These are phyloP conservation scores for Tragopan temminckii DNA, from an alignment of 2,797 vertebrate species.

Conservation along the genomic window DNA sequence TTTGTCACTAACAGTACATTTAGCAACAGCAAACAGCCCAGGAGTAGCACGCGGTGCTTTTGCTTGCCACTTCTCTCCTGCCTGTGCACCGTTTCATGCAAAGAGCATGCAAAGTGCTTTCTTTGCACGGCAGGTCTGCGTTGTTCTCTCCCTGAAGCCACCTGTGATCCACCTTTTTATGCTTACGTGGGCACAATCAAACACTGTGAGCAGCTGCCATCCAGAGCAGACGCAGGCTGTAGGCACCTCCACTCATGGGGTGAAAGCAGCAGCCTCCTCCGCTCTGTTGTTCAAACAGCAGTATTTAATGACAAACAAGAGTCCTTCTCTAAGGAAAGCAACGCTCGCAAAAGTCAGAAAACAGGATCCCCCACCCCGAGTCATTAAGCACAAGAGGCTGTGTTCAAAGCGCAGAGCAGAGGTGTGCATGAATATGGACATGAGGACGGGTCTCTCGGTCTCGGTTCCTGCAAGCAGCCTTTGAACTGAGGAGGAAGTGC, in stretches of 20 bases:
- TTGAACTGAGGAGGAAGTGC: conserved; percentile 74
- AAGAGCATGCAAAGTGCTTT: not conserved
- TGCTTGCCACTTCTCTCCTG: not conserved
- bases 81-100: accelerated
- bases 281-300: not conserved
- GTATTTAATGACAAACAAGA: conserved; percentile 31
- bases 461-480: not conserved
- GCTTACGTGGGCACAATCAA: not conserved
- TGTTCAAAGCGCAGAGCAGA: not conserved
- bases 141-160: conserved; percentile 2
- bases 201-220: not conserved
- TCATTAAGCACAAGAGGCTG: not conserved
- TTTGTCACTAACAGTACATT: not conserved
- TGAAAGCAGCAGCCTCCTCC: conserved; percentile 16
- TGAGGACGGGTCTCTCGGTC: not conserved
- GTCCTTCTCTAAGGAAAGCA: not conserved
- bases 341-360: not conserved
- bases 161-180: not conserved
- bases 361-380: not conserved
- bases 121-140: not conserved
- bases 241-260: not conserved
- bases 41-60: not conserved
- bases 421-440: conserved; percentile 54
- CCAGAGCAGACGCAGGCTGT: not conserved
- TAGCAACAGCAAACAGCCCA: not conserved